Conservation (phyloP, 2,888 invertebrate species). For the Timandra comae region DNA sequence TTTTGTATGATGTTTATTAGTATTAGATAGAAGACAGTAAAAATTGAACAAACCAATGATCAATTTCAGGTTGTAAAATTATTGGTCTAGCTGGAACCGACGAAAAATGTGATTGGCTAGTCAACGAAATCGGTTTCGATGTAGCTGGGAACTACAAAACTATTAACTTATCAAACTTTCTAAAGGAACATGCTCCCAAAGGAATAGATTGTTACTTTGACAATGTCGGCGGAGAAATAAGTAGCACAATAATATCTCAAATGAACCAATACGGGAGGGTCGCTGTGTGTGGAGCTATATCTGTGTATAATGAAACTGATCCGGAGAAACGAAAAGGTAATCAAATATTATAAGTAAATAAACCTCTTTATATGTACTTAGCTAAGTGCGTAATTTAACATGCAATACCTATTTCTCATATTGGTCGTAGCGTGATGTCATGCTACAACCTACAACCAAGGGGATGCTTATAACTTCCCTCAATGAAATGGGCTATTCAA, state of each 20-base stretch:
- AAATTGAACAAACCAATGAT: too few relatives aligned
- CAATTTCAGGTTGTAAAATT: slow-evolving; percentile 76
- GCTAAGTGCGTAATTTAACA: too few relatives aligned
- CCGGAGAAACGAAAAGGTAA: slow-evolving; percentile 64
- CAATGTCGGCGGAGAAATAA: slow-evolving; percentile 83
- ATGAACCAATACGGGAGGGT: slow-evolving; percentile 80
- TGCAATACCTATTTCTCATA: too few relatives aligned
- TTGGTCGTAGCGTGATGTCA: too few relatives aligned
- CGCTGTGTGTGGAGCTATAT: slow-evolving; percentile 81
- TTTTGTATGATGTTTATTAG: too few relatives aligned
- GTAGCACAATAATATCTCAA: slow-evolving; percentile 73
- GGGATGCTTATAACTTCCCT: too few relatives aligned
- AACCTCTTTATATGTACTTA: too few relatives aligned
- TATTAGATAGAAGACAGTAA: too few relatives aligned
- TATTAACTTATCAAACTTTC: slow-evolving; percentile 62
- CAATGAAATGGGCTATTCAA: too few relatives aligned
- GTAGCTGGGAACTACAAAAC: slow-evolving; percentile 84
- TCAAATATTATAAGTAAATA: too few relatives aligned
- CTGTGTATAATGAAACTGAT: slow-evolving; percentile 76
- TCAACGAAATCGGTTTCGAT: slow-evolving; percentile 80
- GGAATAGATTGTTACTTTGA: slow-evolving; percentile 87
- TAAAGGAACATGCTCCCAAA: slow-evolving; percentile 80
- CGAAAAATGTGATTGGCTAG: slow-evolving; percentile 82
- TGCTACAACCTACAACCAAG: too few relatives aligned
- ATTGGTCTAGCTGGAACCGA: slow-evolving; percentile 84